Evolutionary conservation across 2,113 vertebrate genomes (phyloP), one percentile per base, ranked within the genome.

Genomic region (Benitochromis conjunctus): DNA sequence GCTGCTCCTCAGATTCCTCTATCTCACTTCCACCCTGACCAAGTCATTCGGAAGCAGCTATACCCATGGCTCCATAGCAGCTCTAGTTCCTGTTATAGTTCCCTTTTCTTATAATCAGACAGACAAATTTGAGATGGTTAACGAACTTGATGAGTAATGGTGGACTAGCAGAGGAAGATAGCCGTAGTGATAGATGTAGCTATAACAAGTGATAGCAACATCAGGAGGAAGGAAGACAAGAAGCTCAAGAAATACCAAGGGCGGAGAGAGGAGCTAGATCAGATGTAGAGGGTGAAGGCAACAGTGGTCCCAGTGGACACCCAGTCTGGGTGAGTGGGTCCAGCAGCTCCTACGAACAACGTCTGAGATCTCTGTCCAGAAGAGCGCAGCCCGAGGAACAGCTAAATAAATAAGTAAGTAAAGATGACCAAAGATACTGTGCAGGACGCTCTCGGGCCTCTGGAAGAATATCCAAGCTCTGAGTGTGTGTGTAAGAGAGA

Each of bases 191-290:
- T 11, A 54, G 19, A 54, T 54, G 53, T 21, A 54, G 19, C 53
- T 54, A 54, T 54, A 54, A 54, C 53, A 54, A 21, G 57, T 34
- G 58, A 34, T 29, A 60, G 29, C 29, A 34, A 60, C 58, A 60
- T 60, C 58, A 60, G 16, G 9, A 34, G 58, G 16, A 4, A 62
- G 29, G 29, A 62, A 60, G 58, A 29, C 3, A 5, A 60, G 29
- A 60, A 60, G 58, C 16, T 60, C 58, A 34, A 34, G 58, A 60
- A 60, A 60, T 34, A 60, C 19, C 29, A 62, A 62, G 9, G 58
- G 29, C 0, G 1, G 58, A 34, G 0, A 62, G 58, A 62, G 58
- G 16, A 62, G 58, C 16, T 34, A 62, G 29, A 62, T 60, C 9
- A 62, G 58, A 41, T 41, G 41, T 41, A 10, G 41, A 41, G 11